Percentiles rank a stretch among this genome's conserved stretches.
Evolutionary conservation across 2,888 invertebrate species (phyloP).

Genomic region (Brachycybe producta): DNA sequence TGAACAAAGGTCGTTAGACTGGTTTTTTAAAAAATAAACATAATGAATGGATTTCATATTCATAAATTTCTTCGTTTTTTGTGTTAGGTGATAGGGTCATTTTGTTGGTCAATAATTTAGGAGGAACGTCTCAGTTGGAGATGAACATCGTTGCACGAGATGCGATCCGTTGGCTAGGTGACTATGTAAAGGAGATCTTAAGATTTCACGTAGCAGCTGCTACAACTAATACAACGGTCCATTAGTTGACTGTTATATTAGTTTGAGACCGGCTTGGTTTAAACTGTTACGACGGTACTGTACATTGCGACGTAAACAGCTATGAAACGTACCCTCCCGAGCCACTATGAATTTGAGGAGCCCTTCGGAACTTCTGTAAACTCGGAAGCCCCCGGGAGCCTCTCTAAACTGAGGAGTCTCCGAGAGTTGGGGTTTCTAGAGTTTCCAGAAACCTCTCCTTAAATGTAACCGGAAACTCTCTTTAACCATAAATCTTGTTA

Average conservation of each 20-base stretch:
- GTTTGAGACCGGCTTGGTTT: too few species aligned
- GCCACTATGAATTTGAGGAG: too few species aligned
- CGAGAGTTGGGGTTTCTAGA: too few species aligned
- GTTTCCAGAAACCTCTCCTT: too few species aligned
- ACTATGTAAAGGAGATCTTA: constrained; percentile 26
- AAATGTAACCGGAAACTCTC: too few species aligned
- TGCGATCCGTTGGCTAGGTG: constrained; percentile 49
- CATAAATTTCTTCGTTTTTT: constrained; percentile 1
- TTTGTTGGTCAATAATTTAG: constrained; percentile 56
- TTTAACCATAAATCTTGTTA: not conserved
- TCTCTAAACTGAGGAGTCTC: too few species aligned
- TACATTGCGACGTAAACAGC: too few species aligned
- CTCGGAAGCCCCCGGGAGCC: too few species aligned
- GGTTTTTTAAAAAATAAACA: not conserved
- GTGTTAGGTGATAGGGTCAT: constrained; percentile 14
- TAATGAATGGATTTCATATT: not conserved
- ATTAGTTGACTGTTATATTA: not conserved
- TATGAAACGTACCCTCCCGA: too few species aligned
- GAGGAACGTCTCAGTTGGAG: constrained; percentile 59
- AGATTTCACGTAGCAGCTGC: not conserved
- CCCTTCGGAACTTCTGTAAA: too few species aligned
- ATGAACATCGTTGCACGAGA: constrained; percentile 57
- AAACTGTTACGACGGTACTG: too few species aligned
- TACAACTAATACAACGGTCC: not conserved
- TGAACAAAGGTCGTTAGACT: constrained; percentile 26